Evolutionary conservation across 2,888 invertebrate genomes (phyloP).

Genomic region (Macaria notata): DNA sequence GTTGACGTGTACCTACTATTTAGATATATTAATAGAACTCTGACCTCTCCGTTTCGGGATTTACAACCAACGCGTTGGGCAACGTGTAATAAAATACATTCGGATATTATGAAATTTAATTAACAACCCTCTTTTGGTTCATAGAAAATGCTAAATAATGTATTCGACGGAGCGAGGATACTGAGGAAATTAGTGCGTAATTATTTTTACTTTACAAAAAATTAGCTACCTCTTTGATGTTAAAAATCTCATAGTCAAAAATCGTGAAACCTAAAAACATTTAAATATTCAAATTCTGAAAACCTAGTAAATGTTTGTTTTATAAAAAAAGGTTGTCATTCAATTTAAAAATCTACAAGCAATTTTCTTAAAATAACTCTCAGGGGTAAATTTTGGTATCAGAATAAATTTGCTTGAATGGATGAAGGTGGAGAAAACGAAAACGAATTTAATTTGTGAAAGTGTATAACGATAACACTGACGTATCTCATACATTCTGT

Average conservation of each 20-base stretch:
- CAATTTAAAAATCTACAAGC: slow-evolving; percentile 15
- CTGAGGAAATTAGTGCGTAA: slow-evolving; percentile 20
- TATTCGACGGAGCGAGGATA: slow-evolving; percentile 23
- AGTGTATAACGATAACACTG: slow-evolving; percentile 23
- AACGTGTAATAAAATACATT: slow-evolving; percentile 25
- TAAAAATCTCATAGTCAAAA: slow-evolving; percentile 4
- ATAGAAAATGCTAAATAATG: slow-evolving; percentile 20
- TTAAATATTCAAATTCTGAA: slow-evolving; percentile 15
- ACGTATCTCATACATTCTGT: slow-evolving; percentile 19
- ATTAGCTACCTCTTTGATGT: slow-evolving; percentile 1
- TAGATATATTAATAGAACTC: slow-evolving; percentile 16
- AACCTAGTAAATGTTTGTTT: slow-evolving; percentile 11
- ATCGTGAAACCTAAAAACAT: slow-evolving; percentile 15
- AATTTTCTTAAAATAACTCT: slow-evolving; percentile 17
- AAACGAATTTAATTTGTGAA: slow-evolving; percentile 28
- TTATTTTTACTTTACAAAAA: slow-evolving; percentile 17
- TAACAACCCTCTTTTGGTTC: slow-evolving; percentile 25
- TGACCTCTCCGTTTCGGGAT: slow-evolving; percentile 18
- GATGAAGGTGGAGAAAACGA: slow-evolving; percentile 15
- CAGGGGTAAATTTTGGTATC: slow-evolving; percentile 15
- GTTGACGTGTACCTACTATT: background rate
- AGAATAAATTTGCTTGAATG: slow-evolving; percentile 15
- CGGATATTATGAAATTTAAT: background rate
- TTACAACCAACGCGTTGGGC: slow-evolving; percentile 26
- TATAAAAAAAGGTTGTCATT: slow-evolving; percentile 15